A percentile compares a stretch with the other conserved stretches of the same genome.
These are phyloP conservation scores for Mycetomoellerius zeteki DNA, from an alignment of 1,140 invertebrate species.

Conservation along the genomic window DNA sequence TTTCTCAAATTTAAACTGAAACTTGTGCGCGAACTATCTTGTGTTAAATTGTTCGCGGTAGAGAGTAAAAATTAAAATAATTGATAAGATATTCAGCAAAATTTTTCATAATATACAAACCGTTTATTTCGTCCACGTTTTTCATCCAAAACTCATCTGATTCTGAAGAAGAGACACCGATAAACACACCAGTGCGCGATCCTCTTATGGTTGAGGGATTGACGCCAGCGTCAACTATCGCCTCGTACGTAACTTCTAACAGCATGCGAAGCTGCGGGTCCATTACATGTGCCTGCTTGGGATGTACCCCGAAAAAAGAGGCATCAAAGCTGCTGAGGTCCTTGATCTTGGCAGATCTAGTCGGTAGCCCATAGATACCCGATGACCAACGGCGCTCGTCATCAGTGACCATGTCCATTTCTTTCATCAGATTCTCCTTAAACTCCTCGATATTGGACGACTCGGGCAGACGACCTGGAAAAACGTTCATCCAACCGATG, in stretches of 20 bases:
- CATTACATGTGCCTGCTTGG: constrained; percentile 97
- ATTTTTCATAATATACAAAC: constrained; percentile 80
- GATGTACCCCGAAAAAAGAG: constrained; percentile 97
- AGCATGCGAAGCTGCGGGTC: constrained; percentile 97
- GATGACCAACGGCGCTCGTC: constrained; percentile 93
- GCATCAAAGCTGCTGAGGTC: constrained; percentile 96
- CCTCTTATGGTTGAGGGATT: constrained; percentile 94
- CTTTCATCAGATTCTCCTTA: constrained; percentile 93
- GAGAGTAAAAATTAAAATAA: background rate
- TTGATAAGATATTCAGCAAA: background rate
- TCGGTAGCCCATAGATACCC: constrained; percentile 93
- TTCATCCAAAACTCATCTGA: constrained; percentile 93
- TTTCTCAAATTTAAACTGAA: background rate
- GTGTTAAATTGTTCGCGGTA: too few relatives aligned
- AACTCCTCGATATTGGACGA: constrained; percentile 96
- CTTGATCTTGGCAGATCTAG: constrained; percentile 96
- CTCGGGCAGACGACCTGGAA: constrained; percentile 93
- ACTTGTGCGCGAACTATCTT: background rate
- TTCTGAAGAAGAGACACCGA: constrained; percentile 95
- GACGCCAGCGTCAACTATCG: constrained; percentile 96
- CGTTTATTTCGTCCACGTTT: constrained; percentile 93
- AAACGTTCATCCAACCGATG: background rate
- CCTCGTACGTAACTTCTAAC: constrained; percentile 97
- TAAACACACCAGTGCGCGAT: constrained; percentile 95
- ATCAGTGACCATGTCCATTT: constrained; percentile 95